Evolutionary conservation across 2,797 vertebrate species (phyloP), one percentile per base, ranked within the genome.

Genomic region (Mus caroli): DNA sequence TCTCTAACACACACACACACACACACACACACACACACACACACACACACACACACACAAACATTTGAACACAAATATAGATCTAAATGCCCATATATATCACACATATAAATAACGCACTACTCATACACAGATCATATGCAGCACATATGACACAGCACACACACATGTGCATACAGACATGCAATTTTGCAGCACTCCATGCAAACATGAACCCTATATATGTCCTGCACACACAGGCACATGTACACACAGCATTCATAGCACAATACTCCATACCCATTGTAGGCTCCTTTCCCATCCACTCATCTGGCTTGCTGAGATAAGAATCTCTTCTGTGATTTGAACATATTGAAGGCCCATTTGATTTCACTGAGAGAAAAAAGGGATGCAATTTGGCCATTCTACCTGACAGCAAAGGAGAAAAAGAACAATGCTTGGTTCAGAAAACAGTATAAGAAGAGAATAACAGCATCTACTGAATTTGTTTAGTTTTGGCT

Each of bases 321-420:
- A 88, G 88, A 67, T 26, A 84, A 93, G 46, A 85, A 50, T 90
- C 40, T 89, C 84, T 83, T 7, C 75, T 94, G 24, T 77, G 64
- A 90, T 92, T 56, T 95, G 84, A 82, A 79, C 3, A 26, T 37
- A 26, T 73, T 24, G 58, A 89, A 90, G 71, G 77, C 22, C 20
- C 52, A 40, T 90, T 88, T 88, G 80, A 94, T 90, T 94, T 94
- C 58, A 13, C 37, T 84, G 71, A 46, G 26, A 73, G 56, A 78
- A 82, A 64, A 71, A 62, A 84, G 88, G 10, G 46, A 67, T 52
- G 6, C n/a, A 43, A 4, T 90, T 92, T 93, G 3, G 13, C 40
- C 24, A 56, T 24, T 85, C 46, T 43, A 43, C 73, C 60, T 73
- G 58, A 91, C 50, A 90, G n/a, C 10, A 6, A 83, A 89, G 71